Base-by-base conservation (phyloP, 2,888 invertebrate species). In the Ophion ventricosus region DNA sequence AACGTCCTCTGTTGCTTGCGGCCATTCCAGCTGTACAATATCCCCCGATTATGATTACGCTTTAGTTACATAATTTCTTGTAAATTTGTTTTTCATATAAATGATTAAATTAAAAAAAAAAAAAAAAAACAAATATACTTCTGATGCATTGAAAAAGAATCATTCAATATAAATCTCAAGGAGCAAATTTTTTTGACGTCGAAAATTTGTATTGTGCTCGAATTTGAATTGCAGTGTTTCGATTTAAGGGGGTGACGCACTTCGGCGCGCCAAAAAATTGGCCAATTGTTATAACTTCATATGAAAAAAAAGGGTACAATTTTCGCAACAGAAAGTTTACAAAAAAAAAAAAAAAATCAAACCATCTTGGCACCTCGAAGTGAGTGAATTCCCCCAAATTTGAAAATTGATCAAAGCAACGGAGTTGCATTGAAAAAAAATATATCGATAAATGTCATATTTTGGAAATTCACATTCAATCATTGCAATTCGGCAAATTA, bases 1-100 rank as follows among this genome's bases (percentile, higher is more conserved):
- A 92, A 92, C 92, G 90, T 92, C 92, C 88, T 91, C 92, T 91
- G 92, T 92, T 91, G 91, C 91, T 92, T 92, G 92, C 91, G 92
- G 92, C 92, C 92, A 92, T 92, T 92, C 92, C 92, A 92, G 92
- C 92, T 92, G 90, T 88, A 84, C 78, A 84, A 77, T 49, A 75
- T 79, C 26, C 82, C 84, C 84, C 79, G 72, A 79, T 82, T 72
- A 84, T 56, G 63, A 81, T 80, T 69, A 74, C 63, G 40, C 73
- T 80, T 80, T 69, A 64, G 69, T 86, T 77, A 59, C 82, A 75
- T 61, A 64, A 84, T 82, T 20, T 72, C 77, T 80, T 80, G 73
- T 67, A 26, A 11, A n/a, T 69, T n/a, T 49, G 1, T 61, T 56
- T 43, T 63, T 63, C 2, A 26, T 40, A 29, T 29, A 29, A 29